Conservation (phyloP, 2,888 invertebrate genomes). For the Erebia palarica region DNA sequence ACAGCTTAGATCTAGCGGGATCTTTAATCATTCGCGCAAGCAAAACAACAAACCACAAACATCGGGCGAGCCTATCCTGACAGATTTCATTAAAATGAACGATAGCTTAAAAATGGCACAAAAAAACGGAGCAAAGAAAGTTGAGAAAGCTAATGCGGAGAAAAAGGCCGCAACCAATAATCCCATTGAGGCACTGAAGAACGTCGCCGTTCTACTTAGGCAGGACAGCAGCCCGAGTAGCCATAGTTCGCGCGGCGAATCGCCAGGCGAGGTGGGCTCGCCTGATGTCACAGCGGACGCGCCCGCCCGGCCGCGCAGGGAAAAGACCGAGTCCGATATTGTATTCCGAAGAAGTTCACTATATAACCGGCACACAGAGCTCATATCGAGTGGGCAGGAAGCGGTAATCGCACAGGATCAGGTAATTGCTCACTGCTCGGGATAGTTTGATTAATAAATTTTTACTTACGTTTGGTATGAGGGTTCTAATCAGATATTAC, state of each 20-base stretch:
- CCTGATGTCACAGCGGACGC: slow-evolving; percentile 69
- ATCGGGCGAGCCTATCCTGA: slow-evolving; percentile 86
- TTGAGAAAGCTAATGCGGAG: slow-evolving; percentile 55
- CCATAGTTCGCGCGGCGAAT: slow-evolving; percentile 72
- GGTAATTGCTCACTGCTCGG: slow-evolving; percentile 77
- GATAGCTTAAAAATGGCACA: slow-evolving; percentile 76
- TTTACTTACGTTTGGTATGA: slow-evolving; percentile 73
- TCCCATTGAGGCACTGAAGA: slow-evolving; percentile 74
- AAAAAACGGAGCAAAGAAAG: slow-evolving; percentile 67
- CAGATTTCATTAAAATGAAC: slow-evolving; percentile 85
- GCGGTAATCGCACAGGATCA: slow-evolving; percentile 80
- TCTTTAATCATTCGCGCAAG: slow-evolving; percentile 86
- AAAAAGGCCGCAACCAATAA: slow-evolving; percentile 59
- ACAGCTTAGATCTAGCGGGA: slow-evolving; percentile 85
- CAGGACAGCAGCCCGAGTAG: slow-evolving; percentile 69
- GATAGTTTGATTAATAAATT: slow-evolving; percentile 72
- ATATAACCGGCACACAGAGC: slow-evolving; percentile 72
- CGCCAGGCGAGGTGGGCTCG: slow-evolving; percentile 61
- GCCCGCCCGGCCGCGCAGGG: slow-evolving; percentile 86
- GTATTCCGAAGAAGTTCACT: slow-evolving; percentile 85
- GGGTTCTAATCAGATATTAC: slow-evolving; percentile 60
- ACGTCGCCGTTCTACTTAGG: slow-evolving; percentile 69
- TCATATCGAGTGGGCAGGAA: slow-evolving; percentile 78
- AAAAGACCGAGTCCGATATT: slow-evolving; percentile 95
- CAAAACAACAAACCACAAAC: slow-evolving; percentile 73